Evolutionary conservation across 2,113 vertebrate genomes (phyloP).

Genomic region (Caretta caretta): DNA sequence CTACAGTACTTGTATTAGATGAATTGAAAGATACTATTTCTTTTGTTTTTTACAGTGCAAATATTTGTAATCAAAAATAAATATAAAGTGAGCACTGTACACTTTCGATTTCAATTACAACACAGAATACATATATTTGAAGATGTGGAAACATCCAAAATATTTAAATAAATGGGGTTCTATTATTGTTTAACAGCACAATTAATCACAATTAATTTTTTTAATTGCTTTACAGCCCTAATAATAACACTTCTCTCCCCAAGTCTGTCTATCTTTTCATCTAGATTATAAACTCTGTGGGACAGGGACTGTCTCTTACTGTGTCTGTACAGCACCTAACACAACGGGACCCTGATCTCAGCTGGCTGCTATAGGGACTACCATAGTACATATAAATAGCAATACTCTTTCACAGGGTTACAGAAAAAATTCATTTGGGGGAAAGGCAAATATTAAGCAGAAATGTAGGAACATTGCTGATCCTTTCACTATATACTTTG

Average conservation of each 20-base stretch:
- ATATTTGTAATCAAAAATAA: no score
- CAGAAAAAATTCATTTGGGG: not conserved
- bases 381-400: not conserved
- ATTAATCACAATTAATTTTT: no score
- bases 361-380: not conserved
- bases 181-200: no score
- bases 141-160: no score
- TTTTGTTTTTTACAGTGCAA: no score
- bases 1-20: no score
- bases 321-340: not conserved
- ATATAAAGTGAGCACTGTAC: no score
- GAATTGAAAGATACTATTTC: no score
- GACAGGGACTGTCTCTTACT: fast-evolving
- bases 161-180: no score
- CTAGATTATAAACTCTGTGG: fast-evolving
- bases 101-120: no score
- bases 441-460: not conserved
- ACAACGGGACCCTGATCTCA: not conserved
- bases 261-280: not conserved
- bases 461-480: not conserved
- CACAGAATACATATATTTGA: no score
- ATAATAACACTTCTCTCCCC: fast-evolving
- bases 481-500: not conserved
- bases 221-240: no score
- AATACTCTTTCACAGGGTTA: not conserved